These are phyloP conservation scores for Catharus minimus DNA, from an alignment of 2,113 vertebrate species.

Conservation along the genomic window DNA sequence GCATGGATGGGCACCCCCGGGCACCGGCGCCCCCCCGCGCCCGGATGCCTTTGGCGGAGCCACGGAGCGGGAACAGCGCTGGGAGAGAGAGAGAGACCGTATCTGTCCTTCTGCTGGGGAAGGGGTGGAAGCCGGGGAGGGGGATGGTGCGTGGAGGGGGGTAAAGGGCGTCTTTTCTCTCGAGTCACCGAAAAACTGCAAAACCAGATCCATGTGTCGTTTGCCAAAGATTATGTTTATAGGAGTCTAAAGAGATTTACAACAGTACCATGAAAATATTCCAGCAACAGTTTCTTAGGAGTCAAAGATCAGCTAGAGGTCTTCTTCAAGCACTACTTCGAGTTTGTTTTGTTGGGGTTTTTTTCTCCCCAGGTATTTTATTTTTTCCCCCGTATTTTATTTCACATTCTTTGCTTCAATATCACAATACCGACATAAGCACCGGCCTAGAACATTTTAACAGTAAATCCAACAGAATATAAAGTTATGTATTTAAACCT, in stretches of 20 bases:
- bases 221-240: background rate
- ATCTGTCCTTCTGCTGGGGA: background rate
- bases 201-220: background rate
- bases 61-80: background rate
- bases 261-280: background rate
- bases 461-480: background rate
- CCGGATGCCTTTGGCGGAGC: background rate
- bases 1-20: background rate
- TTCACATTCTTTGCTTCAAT: background rate
- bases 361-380: background rate
- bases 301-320: background rate
- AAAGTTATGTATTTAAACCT: background rate
- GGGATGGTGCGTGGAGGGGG: background rate
- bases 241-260: background rate
- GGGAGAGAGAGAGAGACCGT: background rate
- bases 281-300: background rate
- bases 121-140: background rate
- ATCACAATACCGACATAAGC: background rate
- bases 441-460: background rate
- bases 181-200: background rate
- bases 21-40: background rate
- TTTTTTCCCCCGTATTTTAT: background rate
- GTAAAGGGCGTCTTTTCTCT: background rate
- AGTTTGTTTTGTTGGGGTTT: background rate
- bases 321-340: background rate